These are phyloP conservation scores for Suillia variegata DNA, from an alignment of 2,888 invertebrate genomes.

Conservation along the genomic window DNA sequence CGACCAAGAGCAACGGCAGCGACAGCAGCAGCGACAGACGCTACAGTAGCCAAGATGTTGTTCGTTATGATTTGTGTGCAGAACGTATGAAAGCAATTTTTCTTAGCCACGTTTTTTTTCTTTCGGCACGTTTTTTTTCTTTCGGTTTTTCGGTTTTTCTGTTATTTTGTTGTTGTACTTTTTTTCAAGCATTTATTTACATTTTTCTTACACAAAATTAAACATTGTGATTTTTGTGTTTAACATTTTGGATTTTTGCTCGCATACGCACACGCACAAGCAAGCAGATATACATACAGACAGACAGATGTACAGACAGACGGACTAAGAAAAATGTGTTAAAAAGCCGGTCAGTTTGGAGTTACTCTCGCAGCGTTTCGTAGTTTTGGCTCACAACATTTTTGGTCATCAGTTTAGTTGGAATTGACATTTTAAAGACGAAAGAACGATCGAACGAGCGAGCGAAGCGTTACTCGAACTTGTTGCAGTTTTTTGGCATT, in stretches of 20 bases:
- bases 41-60: not conserved
- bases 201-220: not conserved
- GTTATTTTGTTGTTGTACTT: not conserved
- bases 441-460: no score
- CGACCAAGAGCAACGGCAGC: no score
- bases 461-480: no score
- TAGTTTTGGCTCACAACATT: not conserved
- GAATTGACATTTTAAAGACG: no score
- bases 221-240: not conserved
- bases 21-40: no score
- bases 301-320: no score
- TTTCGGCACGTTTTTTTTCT: not conserved
- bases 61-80: not conserved
- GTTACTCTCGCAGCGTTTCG: not conserved
- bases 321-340: not conserved
- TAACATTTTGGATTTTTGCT: no score
- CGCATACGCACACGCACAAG: no score
- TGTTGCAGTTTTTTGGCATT: no score
- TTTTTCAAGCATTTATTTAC: not conserved
- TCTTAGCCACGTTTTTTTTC: no score
- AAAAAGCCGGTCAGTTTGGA: not conserved
- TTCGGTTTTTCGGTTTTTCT: no score
- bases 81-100: not conserved
- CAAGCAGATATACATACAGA: no score
- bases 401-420: not conserved